phyloP scores from a whole-genome alignment of 2,113 vertebrate genomes.

The Phalacrocorax pelagicus region DNA sequence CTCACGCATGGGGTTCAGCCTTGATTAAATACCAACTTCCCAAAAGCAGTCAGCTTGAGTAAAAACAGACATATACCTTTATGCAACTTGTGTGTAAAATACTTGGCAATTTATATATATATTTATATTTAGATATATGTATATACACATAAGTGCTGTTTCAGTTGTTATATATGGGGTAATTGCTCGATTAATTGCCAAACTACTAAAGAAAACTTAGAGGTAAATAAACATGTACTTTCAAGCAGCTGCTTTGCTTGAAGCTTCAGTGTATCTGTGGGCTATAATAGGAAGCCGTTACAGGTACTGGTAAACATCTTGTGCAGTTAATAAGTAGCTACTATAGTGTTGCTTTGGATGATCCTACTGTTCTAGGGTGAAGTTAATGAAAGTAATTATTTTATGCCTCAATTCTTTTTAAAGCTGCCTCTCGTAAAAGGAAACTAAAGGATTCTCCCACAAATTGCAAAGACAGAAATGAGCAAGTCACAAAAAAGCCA shows the following conservation, averaged over 20 bases:
- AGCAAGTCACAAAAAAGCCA: slow-evolving; percentile 76
- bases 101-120: neutral
- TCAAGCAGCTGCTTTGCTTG: neutral
- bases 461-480: slow-evolving; percentile 34
- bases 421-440: slow-evolving; percentile 77
- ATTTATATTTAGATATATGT: too few species aligned
- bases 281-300: neutral
- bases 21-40: neutral
- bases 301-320: neutral
- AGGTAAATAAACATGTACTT: neutral
- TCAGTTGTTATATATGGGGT: neutral
- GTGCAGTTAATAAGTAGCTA: neutral
- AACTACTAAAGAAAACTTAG: neutral
- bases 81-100: neutral
- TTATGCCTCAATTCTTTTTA: slow-evolving; percentile 3
- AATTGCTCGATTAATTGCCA: neutral
- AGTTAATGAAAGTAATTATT: neutral
- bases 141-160: neutral
- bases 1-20: neutral
- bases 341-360: neutral
- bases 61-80: neutral
- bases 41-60: neutral
- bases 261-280: neutral
- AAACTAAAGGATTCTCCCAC: slow-evolving; percentile 71
- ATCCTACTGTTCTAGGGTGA: neutral